Conservation (phyloP, 2,797 vertebrate genomes). For the Malacoctenus gilli region DNA sequence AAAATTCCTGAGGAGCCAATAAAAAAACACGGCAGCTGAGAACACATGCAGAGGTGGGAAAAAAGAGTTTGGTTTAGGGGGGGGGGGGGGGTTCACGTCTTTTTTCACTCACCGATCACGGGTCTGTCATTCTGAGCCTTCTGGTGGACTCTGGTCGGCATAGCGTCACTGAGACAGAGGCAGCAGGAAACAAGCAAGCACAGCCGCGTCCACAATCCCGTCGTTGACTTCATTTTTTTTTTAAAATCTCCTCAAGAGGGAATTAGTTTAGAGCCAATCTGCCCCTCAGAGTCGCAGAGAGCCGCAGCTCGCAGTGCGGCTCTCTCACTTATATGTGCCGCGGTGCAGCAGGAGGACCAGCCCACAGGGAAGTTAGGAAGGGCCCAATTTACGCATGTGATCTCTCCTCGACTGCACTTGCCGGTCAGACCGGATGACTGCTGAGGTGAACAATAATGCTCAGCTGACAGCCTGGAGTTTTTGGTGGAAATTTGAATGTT, state of each 20-base stretch:
- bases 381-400: slow-evolving; percentile 43
- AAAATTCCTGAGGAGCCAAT: slow-evolving; percentile 80
- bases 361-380: slow-evolving; percentile 72
- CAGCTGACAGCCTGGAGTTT: slow-evolving; percentile 52
- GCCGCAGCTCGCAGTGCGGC: too few species aligned
- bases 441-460: slow-evolving; percentile 44
- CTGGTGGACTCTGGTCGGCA: slow-evolving; percentile 20
- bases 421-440: slow-evolving; percentile 20
- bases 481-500: slow-evolving; percentile 23
- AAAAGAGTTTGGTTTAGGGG: too few species aligned
- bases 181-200: slow-evolving; percentile 37
- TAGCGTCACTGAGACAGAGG: slow-evolving; percentile 30
- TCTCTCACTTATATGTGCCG: too few species aligned
- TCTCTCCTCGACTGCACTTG: slow-evolving; percentile 8
- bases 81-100: too few species aligned
- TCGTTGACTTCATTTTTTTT: slow-evolving; percentile 36
- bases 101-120: slow-evolving; percentile 72
- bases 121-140: slow-evolving; percentile 69
- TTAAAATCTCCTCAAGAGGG: not conserved
- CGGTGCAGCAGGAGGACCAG: not conserved
- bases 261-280: too few species aligned
- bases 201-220: slow-evolving; percentile 9
- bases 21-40: slow-evolving; percentile 15
- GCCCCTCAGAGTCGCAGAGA: too few species aligned
- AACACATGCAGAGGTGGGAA: too few species aligned